Evolutionary conservation across 2,113 vertebrate species (phyloP).

Genomic region (Atlantisia rogersi): DNA sequence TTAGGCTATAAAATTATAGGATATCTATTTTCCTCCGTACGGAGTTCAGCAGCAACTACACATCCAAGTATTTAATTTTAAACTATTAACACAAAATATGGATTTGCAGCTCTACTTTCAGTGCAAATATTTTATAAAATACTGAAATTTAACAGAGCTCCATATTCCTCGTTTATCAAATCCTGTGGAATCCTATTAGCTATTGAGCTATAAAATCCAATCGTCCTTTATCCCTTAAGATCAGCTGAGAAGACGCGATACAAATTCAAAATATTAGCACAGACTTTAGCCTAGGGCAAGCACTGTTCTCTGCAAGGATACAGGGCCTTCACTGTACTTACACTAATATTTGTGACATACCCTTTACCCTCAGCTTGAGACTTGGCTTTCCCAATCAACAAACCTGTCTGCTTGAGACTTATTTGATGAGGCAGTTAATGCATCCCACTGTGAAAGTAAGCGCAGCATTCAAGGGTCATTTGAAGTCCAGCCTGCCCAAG

Average conservation of each 20-base stretch:
- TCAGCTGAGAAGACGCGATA: constrained; percentile 36
- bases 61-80: constrained; percentile 4
- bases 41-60: neutral
- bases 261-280: constrained; percentile 52
- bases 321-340: constrained; percentile 18
- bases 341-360: constrained; percentile 61
- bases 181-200: constrained; percentile 60
- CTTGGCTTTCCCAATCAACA: constrained; percentile 50
- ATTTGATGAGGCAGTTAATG: constrained; percentile 54
- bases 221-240: constrained; percentile 6
- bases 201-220: constrained; percentile 54
- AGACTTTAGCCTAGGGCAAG: constrained; percentile 36
- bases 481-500: constrained; percentile 41
- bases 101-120: constrained; percentile 27
- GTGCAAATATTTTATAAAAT: constrained; percentile 35
- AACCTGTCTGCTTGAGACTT: constrained; percentile 53
- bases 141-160: constrained; percentile 26
- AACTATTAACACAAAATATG: constrained; percentile 1
- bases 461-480: constrained; percentile 59
- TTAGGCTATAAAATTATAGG: neutral
- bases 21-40: neutral
- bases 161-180: constrained; percentile 26
- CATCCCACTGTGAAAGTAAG: constrained; percentile 47
- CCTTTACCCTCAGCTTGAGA: constrained; percentile 47
- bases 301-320: constrained; percentile 11